phyloP scores from a whole-genome alignment of 2,888 invertebrate species.

The Lottia gigantea region DNA sequence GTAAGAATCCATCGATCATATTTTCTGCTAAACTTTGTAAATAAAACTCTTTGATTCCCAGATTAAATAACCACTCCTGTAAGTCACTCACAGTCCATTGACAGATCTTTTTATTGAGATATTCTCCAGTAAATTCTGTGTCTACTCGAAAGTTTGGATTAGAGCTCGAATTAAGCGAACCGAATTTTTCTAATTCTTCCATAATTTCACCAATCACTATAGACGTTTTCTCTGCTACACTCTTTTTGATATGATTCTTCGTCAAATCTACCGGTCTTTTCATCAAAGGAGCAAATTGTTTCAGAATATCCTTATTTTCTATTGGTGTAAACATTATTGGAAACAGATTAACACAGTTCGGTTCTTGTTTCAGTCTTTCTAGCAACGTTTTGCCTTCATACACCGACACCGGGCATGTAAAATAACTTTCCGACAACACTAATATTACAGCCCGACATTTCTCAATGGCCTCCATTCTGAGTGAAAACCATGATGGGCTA shows the following conservation, averaged over 20 bases:
- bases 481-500: constrained; percentile 65
- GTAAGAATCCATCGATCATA: constrained; percentile 66
- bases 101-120: constrained; percentile 61
- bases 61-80: constrained; percentile 65
- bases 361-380: constrained; percentile 51
- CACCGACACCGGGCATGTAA: constrained; percentile 63
- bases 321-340: constrained; percentile 51
- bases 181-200: constrained; percentile 62
- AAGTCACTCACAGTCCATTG: constrained; percentile 62
- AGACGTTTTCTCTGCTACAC: constrained; percentile 63
- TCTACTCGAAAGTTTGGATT: constrained; percentile 47
- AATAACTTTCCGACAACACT: constrained; percentile 62
- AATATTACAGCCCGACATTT: constrained; percentile 62
- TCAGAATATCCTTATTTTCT: constrained; percentile 53
- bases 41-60: constrained; percentile 66
- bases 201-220: constrained; percentile 62
- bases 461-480: constrained; percentile 65
- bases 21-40: constrained; percentile 64
- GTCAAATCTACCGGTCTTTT: constrained; percentile 56
- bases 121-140: constrained; percentile 62
- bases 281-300: constrained; percentile 44
- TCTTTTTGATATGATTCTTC: constrained; percentile 43
- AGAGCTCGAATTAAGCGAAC: constrained; percentile 50
- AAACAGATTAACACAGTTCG: constrained; percentile 54
- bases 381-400: constrained; percentile 62